A percentile compares a stretch with the other conserved stretches of the same genome.
Conservation (phyloP, 2,113 vertebrate genomes). For the Brachypteracias leptosomus region DNA sequence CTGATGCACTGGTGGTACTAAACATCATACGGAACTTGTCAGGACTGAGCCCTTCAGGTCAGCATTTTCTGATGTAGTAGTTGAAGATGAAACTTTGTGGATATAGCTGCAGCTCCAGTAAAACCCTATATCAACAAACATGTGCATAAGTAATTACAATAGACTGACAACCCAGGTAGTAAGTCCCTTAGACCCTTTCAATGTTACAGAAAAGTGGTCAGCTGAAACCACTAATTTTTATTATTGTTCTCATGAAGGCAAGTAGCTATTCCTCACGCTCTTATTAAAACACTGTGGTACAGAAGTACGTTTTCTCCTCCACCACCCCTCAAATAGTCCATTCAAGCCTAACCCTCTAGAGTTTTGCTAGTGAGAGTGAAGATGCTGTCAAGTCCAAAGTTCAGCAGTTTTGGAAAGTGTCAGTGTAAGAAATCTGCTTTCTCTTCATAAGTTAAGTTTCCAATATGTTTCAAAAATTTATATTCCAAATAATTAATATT, state of each 20-base stretch:
- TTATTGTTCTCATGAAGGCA: background rate
- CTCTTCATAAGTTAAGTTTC: background rate
- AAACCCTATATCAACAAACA: background rate
- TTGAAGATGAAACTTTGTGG: background rate
- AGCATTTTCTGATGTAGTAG: background rate
- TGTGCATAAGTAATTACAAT: background rate
- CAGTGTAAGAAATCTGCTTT: background rate
- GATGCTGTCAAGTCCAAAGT: background rate
- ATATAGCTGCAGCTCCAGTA: background rate
- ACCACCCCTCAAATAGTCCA: background rate
- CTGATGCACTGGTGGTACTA: background rate
- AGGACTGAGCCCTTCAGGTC: background rate
- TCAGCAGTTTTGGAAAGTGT: background rate
- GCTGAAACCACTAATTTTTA: background rate
- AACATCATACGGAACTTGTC: background rate
- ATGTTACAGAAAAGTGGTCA: background rate
- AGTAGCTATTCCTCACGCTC: background rate
- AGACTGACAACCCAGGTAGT: background rate
- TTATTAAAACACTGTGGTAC: background rate
- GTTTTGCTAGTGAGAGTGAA: background rate
- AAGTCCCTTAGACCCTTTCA: background rate
- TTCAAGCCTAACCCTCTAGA: background rate
- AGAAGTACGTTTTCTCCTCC: background rate
- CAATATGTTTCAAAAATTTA: background rate
- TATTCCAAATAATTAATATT: background rate